Base-by-base conservation (phyloP, 1,140 invertebrate species). In the Drosophila tani region DNA sequence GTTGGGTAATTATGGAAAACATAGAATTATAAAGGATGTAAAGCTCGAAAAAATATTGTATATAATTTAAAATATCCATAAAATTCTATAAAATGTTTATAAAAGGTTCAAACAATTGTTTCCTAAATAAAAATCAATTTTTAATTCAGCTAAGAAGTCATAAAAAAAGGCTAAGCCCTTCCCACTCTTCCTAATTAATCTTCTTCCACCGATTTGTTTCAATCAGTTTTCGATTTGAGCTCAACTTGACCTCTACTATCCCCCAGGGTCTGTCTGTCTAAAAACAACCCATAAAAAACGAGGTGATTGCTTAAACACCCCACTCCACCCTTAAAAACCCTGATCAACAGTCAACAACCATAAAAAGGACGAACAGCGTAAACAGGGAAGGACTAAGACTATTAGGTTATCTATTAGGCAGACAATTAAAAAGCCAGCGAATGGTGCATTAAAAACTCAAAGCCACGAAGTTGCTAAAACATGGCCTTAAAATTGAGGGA, bases 371-470 rank as follows among this genome's bases (percentile, higher is more conserved):
- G 24, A 67, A 78, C 43, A 63, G 8, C 47, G 60, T 62, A 67
- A 60, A 57, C 63, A 35, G 69, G 67, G 38, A 71, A 51, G 70
- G 75, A 78, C 65, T 62, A 78, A 55, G 65, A 47, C 63, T 59
- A 49, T 68, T 68, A 55, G 68, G 74, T 81, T 73, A 85, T 85
- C 76, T 86, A 83, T 83, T 82, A 66, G 76, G 45, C 53, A 58
- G 58, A 75, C 84, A 87, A 88, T 87, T 88, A 83, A 88, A 86
- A 87, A 50, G 24, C 38, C 35, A 62, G 50, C 63, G 45, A 87
- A 88, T 80, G 81, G 77, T 63, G 51, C 77, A 88, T 88, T 88
- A 84, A 87, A 88, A 84, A 79, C 51, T 74, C 60, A 38, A 70
- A 75, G 67, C 41, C 27, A 75, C 64, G 17, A 55, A 58, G 49